Evolutionary conservation across 2,797 vertebrate genomes (phyloP).

Genomic region (Hybognathus amarus): DNA sequence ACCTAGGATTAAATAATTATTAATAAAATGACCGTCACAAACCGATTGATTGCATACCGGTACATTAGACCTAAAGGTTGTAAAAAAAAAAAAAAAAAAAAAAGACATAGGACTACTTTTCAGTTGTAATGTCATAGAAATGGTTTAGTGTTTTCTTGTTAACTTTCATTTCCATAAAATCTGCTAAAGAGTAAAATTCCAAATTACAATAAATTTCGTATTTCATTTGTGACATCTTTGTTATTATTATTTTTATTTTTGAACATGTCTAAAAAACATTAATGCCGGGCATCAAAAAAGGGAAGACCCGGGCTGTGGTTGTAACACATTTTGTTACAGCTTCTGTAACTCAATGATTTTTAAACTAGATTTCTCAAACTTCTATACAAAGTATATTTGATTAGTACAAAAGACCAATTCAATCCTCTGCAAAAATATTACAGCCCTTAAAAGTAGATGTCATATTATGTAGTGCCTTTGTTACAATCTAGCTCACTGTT

Average conservation of each 20-base stretch:
- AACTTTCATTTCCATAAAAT: not conserved
- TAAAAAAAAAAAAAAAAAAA: not conserved
- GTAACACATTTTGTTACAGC: not conserved
- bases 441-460: not conserved
- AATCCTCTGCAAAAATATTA: not conserved
- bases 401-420: not conserved
- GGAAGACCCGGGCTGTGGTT: not conserved
- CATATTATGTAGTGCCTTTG: not conserved
- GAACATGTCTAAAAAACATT: not conserved
- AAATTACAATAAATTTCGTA: no score
- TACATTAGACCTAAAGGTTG: no score
- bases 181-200: not conserved
- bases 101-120: not conserved
- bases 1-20: not conserved
- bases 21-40: not conserved
- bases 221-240: not conserved
- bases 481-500: not conserved
- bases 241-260: not conserved
- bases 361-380: not conserved
- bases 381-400: not conserved
- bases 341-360: not conserved
- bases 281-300: not conserved
- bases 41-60: no score
- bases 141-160: not conserved
- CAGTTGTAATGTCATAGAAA: not conserved